Conservation (phyloP, 1,140 invertebrate species). For the Tachypleus tridentatus region DNA sequence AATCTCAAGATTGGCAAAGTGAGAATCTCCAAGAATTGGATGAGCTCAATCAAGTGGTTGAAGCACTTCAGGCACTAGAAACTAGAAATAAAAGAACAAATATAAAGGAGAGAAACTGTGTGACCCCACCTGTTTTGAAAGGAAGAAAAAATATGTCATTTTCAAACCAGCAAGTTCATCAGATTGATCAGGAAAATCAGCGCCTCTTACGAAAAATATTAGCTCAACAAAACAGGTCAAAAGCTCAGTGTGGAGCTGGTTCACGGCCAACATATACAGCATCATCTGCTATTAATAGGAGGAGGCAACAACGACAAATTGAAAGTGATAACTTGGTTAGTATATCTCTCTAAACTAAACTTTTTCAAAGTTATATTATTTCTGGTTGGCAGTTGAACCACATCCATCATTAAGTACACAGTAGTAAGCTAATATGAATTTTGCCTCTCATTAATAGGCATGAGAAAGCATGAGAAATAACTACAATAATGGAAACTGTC, state of each 20-base stretch:
- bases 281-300: conserved; percentile 33
- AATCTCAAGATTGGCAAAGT: conserved; percentile 3
- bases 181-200: conserved; percentile 39
- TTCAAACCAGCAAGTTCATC: conserved; percentile 34
- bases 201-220: conserved; percentile 37
- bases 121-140: conserved; percentile 15
- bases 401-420: too few species aligned
- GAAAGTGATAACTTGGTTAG: conserved; percentile 38
- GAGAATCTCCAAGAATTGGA: conserved; percentile 7
- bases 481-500: too few species aligned
- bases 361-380: too few species aligned
- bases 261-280: neutral
- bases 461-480: too few species aligned
- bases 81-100: conserved; percentile 11
- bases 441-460: too few species aligned
- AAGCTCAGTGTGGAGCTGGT: neutral
- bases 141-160: conserved; percentile 38
- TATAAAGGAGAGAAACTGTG: conserved; percentile 6
- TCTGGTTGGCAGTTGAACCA: too few species aligned
- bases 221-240: conserved; percentile 20
- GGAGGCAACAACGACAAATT: conserved; percentile 35
- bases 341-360: conserved; percentile 5
- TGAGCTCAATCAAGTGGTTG: conserved; percentile 12
- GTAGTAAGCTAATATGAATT: too few species aligned
- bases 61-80: conserved; percentile 13